Conservation (phyloP, 1,140 invertebrate species). For the Batillaria attramentaria region DNA sequence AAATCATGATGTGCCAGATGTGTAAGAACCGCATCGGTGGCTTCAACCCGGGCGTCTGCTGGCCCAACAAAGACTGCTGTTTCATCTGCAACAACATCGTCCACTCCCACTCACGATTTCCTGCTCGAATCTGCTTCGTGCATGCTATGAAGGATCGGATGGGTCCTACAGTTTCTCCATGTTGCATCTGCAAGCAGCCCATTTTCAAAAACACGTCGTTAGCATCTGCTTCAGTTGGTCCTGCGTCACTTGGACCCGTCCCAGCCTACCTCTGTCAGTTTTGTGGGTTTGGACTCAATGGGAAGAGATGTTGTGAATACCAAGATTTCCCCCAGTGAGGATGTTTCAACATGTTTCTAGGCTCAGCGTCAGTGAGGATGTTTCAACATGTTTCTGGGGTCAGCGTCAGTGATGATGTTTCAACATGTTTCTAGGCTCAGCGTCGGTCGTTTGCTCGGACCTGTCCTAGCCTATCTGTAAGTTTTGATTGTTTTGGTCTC, state of each 20-base stretch:
- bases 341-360: too few species aligned
- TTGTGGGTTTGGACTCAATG: conserved; percentile 17
- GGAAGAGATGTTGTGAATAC: conserved; percentile 5
- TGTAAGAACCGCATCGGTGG: background rate
- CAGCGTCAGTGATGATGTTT: too few species aligned
- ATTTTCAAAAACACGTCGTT: background rate
- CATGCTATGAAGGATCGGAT: conserved; percentile 19
- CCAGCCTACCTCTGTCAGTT: conserved; percentile 15
- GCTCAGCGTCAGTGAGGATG: too few species aligned
- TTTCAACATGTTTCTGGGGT: too few species aligned
- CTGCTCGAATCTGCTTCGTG: background rate
- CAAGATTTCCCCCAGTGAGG: background rate
- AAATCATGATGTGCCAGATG: background rate
- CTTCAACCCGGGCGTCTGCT: conserved; percentile 5
- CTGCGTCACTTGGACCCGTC: background rate
- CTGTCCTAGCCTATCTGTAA: too few species aligned
- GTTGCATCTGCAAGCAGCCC: background rate
- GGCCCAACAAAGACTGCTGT: conserved; percentile 20
- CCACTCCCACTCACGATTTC: background rate
- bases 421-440: too few species aligned
- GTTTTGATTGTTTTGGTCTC: too few species aligned
- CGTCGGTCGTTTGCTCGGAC: too few species aligned
- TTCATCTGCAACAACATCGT: background rate
- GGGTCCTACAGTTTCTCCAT: background rate
- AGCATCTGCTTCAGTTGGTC: too few species aligned